Base-by-base conservation (phyloP, 2,888 invertebrate species). In the Pyrochroa serraticornis region DNA sequence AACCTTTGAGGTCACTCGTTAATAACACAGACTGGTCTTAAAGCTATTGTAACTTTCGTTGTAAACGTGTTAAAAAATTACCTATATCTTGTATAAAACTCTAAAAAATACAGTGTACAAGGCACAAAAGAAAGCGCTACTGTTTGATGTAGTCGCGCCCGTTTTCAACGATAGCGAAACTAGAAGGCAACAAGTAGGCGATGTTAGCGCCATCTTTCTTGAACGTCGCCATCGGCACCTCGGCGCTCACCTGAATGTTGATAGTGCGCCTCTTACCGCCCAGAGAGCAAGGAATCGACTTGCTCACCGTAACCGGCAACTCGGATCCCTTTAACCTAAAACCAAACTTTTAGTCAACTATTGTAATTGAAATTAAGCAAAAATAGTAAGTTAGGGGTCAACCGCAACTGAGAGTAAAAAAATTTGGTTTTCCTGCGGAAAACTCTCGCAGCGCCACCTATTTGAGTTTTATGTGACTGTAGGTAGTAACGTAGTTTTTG, bases 251-350 rank as follows among this genome's bases (percentile, higher is more conserved):
- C 73, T 87, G 84, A 10, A 89, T 82, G 42, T 81, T 79, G 42
- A 90, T 78, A 32, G 82, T 77, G 59, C 84, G 81, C 36, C 87
- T 82, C 80, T 93, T 95, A 66, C 91, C 91, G 44, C 94, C 95
- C 63, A 97, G 82, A 73, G 89, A 91, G 77, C 95, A 95, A 65
- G 89, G 86, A 58, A 95, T 87, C 1, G 87, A 87, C 59, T 87
- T 88, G 35, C 87, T 87, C 13, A 87, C 88, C 49, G 87, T 89
- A 8, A 93, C 91, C 13, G 85, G 80, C 14, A 96, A 77, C 55
- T 93, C 92, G 0, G 83, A 81, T 6, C 86, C 85, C 39, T 87
- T 85, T 52, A 88, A 76, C 77, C 93, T 93, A 31, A 7, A 46
- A 39, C 35, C 35, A 37, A 9, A 7, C 7, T 5, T 12, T 32